Evolutionary conservation across 2,797 vertebrate species (phyloP).

Genomic region (Danio aesculapii): DNA sequence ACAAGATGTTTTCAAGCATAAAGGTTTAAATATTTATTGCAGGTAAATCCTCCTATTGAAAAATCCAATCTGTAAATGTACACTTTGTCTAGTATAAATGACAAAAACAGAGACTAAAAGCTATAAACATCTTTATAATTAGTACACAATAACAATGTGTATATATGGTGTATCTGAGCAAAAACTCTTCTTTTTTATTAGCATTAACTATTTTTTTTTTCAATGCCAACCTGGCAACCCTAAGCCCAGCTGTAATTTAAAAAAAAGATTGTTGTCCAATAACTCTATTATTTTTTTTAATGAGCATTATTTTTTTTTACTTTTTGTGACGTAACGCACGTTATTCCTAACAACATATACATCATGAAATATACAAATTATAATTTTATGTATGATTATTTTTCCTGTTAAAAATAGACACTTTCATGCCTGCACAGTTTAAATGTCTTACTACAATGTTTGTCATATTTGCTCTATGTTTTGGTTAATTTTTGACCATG

Average conservation of each 20-base stretch:
- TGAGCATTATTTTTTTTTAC: not conserved
- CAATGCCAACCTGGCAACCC: no score
- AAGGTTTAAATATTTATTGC: not conserved
- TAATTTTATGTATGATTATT: not conserved
- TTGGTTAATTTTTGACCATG: not conserved
- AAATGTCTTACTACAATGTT: not conserved
- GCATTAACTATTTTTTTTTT: no score
- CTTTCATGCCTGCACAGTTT: not conserved
- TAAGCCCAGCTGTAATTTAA: no score
- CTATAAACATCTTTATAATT: not conserved
- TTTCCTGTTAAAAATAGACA: not conserved
- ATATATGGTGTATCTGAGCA: not conserved
- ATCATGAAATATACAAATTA: not conserved
- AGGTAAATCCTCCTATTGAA: not conserved
- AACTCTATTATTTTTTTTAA: not conserved
- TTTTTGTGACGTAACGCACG: not conserved
- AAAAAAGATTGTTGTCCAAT: no score
- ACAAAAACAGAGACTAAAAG: not conserved
- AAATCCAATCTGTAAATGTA: no score
- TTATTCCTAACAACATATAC: not conserved
- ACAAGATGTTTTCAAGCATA: not conserved
- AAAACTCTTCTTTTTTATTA: no score
- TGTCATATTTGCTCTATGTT: not conserved
- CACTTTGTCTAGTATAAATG: not conserved
- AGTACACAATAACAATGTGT: not conserved